Evolutionary conservation across 2,797 vertebrate genomes (phyloP).

Genomic region (Jordanella pulchra): DNA sequence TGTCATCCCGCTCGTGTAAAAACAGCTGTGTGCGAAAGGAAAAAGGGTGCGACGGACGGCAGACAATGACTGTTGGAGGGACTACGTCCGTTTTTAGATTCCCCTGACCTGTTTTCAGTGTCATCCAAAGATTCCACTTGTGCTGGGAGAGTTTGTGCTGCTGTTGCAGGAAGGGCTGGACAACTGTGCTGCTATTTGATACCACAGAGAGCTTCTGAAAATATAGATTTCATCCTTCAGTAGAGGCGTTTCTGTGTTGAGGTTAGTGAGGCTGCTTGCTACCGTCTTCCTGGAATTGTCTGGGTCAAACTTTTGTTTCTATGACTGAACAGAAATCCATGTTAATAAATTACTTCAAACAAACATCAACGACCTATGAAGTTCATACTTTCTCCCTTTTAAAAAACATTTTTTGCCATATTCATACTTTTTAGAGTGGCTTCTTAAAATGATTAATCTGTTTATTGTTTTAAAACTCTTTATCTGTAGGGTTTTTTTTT

Average conservation of each 20-base stretch:
- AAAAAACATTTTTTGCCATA: not conserved
- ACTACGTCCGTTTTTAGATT: conserved; percentile 58
- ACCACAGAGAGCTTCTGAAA: conserved; percentile 52
- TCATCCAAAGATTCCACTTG: conserved; percentile 63
- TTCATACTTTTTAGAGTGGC: not conserved
- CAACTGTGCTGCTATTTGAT: conserved; percentile 65
- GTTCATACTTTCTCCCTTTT: not conserved
- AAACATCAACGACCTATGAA: not conserved
- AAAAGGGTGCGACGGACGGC: conserved; percentile 55
- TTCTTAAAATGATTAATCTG: not conserved
- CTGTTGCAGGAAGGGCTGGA: conserved; percentile 56
- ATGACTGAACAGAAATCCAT: conserved; percentile 47
- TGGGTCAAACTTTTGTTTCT: conserved; percentile 54
- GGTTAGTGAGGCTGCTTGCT: conserved; percentile 35
- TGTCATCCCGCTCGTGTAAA: conserved; percentile 51
- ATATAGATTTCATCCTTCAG: conserved; percentile 57
- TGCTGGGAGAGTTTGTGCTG: conserved; percentile 48
- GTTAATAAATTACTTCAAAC: not conserved
- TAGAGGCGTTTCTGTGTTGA: conserved; percentile 55
- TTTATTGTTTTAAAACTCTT: not conserved
- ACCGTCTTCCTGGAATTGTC: conserved; percentile 66
- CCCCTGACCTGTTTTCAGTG: conserved; percentile 60
- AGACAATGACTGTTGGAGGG: conserved; percentile 57
- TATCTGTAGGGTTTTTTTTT: not conserved
- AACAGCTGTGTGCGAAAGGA: conserved; percentile 59